Evolutionary conservation across 2,888 invertebrate species (phyloP).

Genomic region (Phrixothrix hirtus): DNA sequence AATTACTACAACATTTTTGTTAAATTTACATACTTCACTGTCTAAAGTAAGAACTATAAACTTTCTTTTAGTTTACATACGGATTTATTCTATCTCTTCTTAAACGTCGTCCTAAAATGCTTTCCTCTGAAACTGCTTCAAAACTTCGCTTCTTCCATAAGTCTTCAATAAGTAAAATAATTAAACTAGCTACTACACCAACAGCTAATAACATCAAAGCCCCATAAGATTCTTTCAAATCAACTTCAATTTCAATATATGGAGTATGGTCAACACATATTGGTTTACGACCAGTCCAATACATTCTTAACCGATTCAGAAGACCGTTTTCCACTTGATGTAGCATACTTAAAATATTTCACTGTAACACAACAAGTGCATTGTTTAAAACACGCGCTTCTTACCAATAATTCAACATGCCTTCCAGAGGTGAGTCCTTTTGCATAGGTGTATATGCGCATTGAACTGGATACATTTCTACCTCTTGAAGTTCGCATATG

Average conservation of each 20-base stretch:
- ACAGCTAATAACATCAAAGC: conserved; percentile 59
- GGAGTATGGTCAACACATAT: conserved; percentile 60
- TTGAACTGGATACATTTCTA: conserved; percentile 36
- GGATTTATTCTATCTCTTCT: too few relatives aligned
- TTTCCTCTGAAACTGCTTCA: too few relatives aligned
- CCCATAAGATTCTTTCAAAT: conserved; percentile 63
- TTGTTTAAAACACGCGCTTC: conserved; percentile 31
- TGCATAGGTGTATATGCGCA: conserved; percentile 57
- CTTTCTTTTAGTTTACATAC: too few relatives aligned
- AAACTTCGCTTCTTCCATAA: conserved; percentile 1
- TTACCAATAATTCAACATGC: conserved; percentile 66
- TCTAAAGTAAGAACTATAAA: too few relatives aligned
- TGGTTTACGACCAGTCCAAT: conserved; percentile 65
- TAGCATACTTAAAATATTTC: conserved; percentile 58
- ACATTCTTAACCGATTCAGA: conserved; percentile 60
- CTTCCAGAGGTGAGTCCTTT: conserved; percentile 65
- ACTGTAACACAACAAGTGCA: not conserved
- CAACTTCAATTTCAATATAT: conserved; percentile 58
- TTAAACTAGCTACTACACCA: conserved; percentile 56
- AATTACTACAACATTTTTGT: too few relatives aligned
- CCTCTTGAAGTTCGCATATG: conserved; percentile 50
- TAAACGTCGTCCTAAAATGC: too few relatives aligned
- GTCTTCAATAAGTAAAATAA: conserved; percentile 43
- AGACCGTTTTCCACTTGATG: conserved; percentile 64
- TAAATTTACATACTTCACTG: too few relatives aligned